Evolutionary conservation across 2,888 invertebrate species (phyloP).

Genomic region (Clusia tigrina): DNA sequence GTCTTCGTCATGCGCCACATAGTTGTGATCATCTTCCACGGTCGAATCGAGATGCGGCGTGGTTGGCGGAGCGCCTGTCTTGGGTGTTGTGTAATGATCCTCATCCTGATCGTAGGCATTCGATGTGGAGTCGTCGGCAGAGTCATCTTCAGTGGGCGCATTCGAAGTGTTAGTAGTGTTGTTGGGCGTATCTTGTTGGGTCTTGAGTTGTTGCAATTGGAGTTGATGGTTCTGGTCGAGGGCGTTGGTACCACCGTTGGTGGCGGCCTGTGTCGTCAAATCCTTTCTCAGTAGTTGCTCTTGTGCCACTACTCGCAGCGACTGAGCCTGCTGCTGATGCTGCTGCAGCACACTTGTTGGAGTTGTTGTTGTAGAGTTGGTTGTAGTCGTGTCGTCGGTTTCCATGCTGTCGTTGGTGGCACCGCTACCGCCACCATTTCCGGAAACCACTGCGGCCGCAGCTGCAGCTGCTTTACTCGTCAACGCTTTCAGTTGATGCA

Average conservation of each 20-base stretch:
- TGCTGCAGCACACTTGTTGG: conserved; percentile 57
- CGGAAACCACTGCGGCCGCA: conserved; percentile 28
- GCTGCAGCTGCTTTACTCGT: conserved; percentile 26
- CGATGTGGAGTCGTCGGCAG: conserved; percentile 56
- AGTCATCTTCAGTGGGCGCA: conserved; percentile 51
- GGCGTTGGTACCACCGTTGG: conserved; percentile 23
- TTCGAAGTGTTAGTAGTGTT: conserved; percentile 34
- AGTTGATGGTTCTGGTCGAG: conserved; percentile 32
- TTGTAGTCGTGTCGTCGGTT: conserved; percentile 46
- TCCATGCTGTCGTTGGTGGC: conserved; percentile 44
- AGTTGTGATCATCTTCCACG: conserved; percentile 57
- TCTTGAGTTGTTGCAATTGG: conserved; percentile 34
- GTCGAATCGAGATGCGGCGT: conserved; percentile 48
- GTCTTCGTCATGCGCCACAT: conserved; percentile 58
- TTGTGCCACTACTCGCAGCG: conserved; percentile 34
- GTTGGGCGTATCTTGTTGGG: conserved; percentile 26
- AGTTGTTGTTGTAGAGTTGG: conserved; percentile 49
- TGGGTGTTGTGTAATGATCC: conserved; percentile 33
- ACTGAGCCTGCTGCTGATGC: conserved; percentile 60
- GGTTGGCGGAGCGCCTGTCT: conserved; percentile 23
- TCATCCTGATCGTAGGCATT: conserved; percentile 57
- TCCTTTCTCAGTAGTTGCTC: conserved; percentile 31
- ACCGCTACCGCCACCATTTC: not conserved
- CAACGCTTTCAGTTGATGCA: conserved; percentile 57
- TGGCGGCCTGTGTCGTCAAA: conserved; percentile 26